Conservation (phyloP, 2,113 vertebrate genomes). For the Cariama cristata region DNA sequence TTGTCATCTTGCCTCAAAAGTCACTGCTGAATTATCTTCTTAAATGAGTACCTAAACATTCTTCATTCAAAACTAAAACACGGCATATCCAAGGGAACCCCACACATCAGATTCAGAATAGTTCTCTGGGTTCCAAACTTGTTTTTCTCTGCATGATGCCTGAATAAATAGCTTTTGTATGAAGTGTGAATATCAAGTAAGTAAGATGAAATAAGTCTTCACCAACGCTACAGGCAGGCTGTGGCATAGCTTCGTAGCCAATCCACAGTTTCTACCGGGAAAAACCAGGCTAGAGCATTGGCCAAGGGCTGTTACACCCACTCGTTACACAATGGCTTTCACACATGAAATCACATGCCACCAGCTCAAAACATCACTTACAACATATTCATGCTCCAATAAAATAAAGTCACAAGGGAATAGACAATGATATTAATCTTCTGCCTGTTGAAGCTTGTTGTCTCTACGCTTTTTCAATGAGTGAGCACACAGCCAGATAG, state of each 20-base stretch:
- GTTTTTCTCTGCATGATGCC: neutral
- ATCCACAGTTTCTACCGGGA: neutral
- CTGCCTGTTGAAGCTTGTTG: neutral
- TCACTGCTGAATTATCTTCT: neutral
- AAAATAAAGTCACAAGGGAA: neutral
- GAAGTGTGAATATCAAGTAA: neutral
- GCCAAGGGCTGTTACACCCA: neutral
- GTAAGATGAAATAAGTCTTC: neutral
- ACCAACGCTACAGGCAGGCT: neutral
- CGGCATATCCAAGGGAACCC: neutral
- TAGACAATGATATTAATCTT: neutral
- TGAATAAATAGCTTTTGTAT: neutral
- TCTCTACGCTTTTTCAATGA: neutral
- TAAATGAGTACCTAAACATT: neutral
- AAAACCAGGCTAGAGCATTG: neutral
- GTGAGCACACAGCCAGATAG: neutral
- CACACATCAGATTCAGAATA: neutral
- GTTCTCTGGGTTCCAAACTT: neutral
- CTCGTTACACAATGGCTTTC: neutral
- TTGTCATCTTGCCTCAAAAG: neutral
- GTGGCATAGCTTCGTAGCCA: neutral
- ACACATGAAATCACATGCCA: rapidly evolving
- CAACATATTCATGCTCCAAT: neutral
- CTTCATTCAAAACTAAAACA: neutral
- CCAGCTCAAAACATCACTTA: neutral